phyloP scores from a whole-genome alignment of 2,888 invertebrate genomes.

The Plagiodera versicolora region DNA sequence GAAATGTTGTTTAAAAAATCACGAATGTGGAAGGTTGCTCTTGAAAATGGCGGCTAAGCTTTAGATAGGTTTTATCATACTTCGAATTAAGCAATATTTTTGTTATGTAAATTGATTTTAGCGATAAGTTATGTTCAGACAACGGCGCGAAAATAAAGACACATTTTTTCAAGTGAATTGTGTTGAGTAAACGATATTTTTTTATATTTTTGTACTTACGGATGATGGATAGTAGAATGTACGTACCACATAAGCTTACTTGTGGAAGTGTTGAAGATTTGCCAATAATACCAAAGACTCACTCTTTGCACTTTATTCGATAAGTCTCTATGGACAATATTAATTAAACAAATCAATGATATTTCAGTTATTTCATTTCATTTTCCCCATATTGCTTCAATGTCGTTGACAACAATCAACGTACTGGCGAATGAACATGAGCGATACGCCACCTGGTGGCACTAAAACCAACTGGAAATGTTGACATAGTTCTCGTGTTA shows the following conservation, averaged over 20 bases:
- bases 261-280: conserved; percentile 35
- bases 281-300: conserved; percentile 49
- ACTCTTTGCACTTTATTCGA: conserved; percentile 24
- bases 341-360: too few species aligned
- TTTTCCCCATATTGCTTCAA: too few species aligned
- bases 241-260: not conserved
- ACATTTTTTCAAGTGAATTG: not conserved
- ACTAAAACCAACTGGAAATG: too few species aligned
- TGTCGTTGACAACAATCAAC: too few species aligned
- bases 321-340: too few species aligned
- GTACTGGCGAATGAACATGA: too few species aligned
- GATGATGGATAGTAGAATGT: conserved; percentile 18
- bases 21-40: conserved; percentile 4
- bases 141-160: too few species aligned
- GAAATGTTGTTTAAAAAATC: conserved; percentile 4
- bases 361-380: too few species aligned
- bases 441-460: too few species aligned
- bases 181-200: not conserved
- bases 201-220: conserved; percentile 14
- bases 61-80: not conserved
- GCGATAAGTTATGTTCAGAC: not conserved
- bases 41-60: conserved; percentile 33
- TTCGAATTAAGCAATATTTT: not conserved
- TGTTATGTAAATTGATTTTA: not conserved
- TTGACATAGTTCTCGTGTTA: too few species aligned